Evolutionary conservation across 1,140 invertebrate genomes (phyloP), one percentile per base, ranked within the genome.

Genomic region (Tribolium madens): DNA sequence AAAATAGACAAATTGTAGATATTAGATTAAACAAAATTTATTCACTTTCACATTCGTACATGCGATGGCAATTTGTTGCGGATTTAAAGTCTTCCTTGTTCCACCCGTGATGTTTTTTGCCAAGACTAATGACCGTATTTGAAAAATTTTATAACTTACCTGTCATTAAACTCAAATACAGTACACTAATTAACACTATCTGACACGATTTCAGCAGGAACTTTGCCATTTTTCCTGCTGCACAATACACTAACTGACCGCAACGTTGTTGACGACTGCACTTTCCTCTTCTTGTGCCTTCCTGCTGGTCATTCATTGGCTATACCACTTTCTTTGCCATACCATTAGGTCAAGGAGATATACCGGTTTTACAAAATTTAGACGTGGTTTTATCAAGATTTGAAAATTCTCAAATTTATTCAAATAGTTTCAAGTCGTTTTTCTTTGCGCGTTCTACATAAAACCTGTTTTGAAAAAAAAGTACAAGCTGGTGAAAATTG

Each of bases 341-440:
- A 75, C 74, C 36, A 75, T 75, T 75, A 75, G 74, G 74, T 75
- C 74, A 75, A 75, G 74, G 74, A 75, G 57, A 75, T 75, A 75
- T 75, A 75, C 74, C 74, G 53, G 74, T 75, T 75, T 68, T 73
- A 71, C 68, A 71, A 71, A 71, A 71, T 71, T 71, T 47, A 57
- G 52, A 57, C 31, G 14, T 64, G 26, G 14, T 64, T 33, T 33
- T 64, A 26, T 52, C 50, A 52, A 52, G 50, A 13, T 60, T 60
- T 21, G 13, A 60, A 60, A 60, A 60, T 14, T 15, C 13, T 33
- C 1, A 12, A 33, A 64, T 33, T 33, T 64, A 12, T 12, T 31
- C n/a, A 64, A 64, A 31, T 33, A 4, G n/a, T 36, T 64, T 64
- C 31, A 14, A 3, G 15, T 21, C 1, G 31, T 33, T 13, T 64